phyloP scores from a whole-genome alignment of 2,113 vertebrate species.

The Tonatia bakeri region DNA sequence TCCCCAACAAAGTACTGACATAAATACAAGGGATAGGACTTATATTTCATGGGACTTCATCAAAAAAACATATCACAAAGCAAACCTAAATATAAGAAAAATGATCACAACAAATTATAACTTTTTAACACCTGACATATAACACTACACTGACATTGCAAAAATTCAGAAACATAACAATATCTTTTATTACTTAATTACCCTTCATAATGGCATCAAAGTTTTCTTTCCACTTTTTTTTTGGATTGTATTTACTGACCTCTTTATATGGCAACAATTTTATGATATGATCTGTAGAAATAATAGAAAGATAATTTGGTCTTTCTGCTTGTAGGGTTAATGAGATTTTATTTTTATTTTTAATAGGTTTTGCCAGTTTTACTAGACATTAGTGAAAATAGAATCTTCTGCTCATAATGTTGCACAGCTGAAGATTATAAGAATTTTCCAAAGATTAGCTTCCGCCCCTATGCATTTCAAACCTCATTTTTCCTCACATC shows the following conservation, averaged over 20 bases:
- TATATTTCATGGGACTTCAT: neutral
- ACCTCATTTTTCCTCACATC: neutral
- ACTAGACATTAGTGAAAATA: neutral
- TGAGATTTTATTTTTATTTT: constrained; percentile 13
- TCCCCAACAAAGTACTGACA: neutral
- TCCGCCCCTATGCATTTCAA: neutral
- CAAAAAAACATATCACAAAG: too few relatives aligned
- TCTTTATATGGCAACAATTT: neutral
- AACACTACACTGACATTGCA: neutral
- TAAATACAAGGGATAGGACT: neutral
- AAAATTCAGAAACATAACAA: neutral
- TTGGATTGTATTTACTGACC: neutral
- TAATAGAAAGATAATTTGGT: neutral
- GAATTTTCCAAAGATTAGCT: neutral
- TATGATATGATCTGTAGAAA: neutral
- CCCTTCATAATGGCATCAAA: neutral
- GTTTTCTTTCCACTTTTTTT: neutral
- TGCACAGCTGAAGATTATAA: neutral
- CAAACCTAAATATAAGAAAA: neutral
- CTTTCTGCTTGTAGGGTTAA: neutral
- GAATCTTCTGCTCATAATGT: neutral
- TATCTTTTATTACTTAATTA: neutral
- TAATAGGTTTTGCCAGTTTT: neutral
- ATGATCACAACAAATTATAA: neutral
- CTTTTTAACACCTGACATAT: neutral